phyloP scores from a whole-genome alignment of 1,140 invertebrate species.

The Diuraphis noxia region DNA sequence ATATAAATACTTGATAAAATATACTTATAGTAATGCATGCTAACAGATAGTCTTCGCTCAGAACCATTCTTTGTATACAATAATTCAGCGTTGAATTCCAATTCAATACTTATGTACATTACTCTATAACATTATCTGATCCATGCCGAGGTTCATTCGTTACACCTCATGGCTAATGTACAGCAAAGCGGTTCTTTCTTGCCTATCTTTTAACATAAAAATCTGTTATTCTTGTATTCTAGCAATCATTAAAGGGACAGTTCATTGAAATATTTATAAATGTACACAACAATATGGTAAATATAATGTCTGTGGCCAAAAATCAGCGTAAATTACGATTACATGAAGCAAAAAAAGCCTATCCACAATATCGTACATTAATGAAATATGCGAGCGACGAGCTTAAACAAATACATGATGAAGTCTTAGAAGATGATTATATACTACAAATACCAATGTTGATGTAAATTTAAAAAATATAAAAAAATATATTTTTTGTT shows the following conservation, averaged over 20 bases:
- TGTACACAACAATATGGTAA: background rate
- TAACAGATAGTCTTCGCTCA: no score
- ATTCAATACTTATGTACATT: background rate
- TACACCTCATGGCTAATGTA: no score
- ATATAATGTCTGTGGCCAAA: background rate
- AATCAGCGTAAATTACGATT: background rate
- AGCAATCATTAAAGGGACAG: slow-evolving; percentile 15
- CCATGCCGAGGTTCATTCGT: background rate
- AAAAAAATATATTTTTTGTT: background rate
- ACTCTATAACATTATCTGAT: background rate
- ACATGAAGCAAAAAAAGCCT: background rate
- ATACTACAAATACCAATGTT: background rate
- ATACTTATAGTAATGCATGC: no score
- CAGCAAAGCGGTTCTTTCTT: background rate
- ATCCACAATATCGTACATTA: background rate
- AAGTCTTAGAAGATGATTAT: background rate
- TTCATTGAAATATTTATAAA: background rate
- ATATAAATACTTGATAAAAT: background rate
- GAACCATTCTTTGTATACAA: background rate
- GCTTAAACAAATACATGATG: background rate
- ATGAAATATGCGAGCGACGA: background rate
- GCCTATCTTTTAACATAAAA: background rate
- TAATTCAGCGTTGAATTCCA: background rate
- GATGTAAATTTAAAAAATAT: background rate
- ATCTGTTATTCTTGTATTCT: background rate